These are phyloP conservation scores for Hemibagrus wyckioides DNA, from an alignment of 2,113 vertebrate species.

Conservation along the genomic window DNA sequence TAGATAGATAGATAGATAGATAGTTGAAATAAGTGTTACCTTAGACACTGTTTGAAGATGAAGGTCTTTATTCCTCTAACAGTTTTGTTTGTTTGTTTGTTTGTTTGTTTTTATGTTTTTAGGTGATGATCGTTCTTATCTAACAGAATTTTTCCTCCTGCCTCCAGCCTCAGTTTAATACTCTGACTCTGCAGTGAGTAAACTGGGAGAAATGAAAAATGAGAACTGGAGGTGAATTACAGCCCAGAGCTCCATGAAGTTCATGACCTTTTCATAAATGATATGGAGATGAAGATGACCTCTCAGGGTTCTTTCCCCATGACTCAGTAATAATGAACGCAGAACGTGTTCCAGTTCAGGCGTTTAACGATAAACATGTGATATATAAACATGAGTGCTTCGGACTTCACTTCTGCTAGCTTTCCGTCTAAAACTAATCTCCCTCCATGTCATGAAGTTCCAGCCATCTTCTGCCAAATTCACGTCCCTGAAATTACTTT, in stretches of 20 bases:
- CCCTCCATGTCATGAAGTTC: background rate
- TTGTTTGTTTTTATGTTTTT: background rate
- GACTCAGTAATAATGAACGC: constrained; percentile 4
- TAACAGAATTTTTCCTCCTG: background rate
- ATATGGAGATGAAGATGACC: background rate
- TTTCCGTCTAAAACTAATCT: background rate
- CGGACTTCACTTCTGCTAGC: background rate
- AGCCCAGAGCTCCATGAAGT: background rate
- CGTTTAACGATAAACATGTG: background rate
- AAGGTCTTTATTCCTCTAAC: too few relatives aligned
- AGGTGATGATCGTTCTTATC: background rate
- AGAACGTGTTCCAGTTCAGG: background rate
- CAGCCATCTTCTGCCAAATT: background rate
- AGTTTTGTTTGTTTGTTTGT: background rate
- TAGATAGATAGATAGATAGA: background rate
- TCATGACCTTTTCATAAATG: constrained; percentile 37
- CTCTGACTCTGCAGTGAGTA: background rate
- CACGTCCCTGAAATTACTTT: background rate
- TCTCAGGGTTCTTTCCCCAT: background rate
- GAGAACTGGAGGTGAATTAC: background rate
- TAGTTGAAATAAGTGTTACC: background rate
- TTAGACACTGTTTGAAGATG: background rate
- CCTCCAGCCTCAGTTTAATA: too few relatives aligned
- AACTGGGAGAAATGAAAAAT: background rate
- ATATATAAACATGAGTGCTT: background rate